A percentile compares a stretch with the other conserved stretches of the same genome.
Evolutionary conservation across 2,888 invertebrate species (phyloP).

Genomic region (Cheilosia soror): DNA sequence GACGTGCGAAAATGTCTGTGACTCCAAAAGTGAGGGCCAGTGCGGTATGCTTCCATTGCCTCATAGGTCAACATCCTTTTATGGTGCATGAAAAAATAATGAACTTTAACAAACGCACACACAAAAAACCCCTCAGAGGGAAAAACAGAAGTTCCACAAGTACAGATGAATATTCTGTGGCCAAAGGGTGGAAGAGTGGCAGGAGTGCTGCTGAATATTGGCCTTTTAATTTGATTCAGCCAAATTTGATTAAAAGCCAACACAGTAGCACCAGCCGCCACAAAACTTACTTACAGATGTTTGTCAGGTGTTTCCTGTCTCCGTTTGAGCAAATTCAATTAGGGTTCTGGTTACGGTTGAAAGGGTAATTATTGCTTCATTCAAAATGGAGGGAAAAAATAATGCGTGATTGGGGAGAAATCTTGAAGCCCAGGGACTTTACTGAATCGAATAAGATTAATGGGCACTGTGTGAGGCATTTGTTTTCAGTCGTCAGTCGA

Average conservation of each 20-base stretch:
- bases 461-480: no score
- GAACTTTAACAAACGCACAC: conserved; percentile 44
- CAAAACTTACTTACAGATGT: conserved; percentile 63
- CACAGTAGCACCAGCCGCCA: conserved; percentile 36
- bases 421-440: no score
- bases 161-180: conserved; percentile 28
- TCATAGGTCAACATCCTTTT: conserved; percentile 61
- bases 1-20: conserved; percentile 58
- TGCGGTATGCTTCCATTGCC: neutral
- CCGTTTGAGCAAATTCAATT: conserved; percentile 59
- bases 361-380: conserved; percentile 44
- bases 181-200: neutral
- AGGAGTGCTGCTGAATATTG: conserved; percentile 42
- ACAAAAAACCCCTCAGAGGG: neutral
- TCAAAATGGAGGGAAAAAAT: conserved; percentile 26
- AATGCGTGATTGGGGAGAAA: conserved; percentile 26
- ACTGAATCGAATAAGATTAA: no score
- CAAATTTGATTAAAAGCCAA: conserved; percentile 73
- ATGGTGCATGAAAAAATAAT: conserved; percentile 59
- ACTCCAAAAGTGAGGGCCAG: neutral
- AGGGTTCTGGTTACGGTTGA: conserved; percentile 34
- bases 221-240: conserved; percentile 70
- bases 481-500: no score
- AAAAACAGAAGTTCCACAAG: conserved; percentile 24
- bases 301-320: conserved; percentile 69